phyloP scores from a whole-genome alignment of 2,797 vertebrate species.

The Eulemur mongoz region DNA sequence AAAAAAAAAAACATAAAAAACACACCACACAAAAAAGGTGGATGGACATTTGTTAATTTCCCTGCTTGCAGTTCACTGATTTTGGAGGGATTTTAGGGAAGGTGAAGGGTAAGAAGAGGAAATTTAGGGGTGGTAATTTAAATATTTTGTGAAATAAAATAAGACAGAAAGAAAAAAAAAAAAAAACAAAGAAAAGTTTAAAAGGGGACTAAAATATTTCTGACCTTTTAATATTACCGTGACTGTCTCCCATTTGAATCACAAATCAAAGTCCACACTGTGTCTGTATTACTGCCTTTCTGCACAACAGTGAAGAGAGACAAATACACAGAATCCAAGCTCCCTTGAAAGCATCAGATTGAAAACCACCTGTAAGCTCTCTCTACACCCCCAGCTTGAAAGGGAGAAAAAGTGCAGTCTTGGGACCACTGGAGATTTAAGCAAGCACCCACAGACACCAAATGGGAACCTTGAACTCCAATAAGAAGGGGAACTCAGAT shows the following conservation, averaged over 20 bases:
- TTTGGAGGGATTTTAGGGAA: slow-evolving; percentile 69
- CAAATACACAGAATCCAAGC: slow-evolving; percentile 46
- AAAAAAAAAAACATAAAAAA: slow-evolving; percentile 81
- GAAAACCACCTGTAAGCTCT: slow-evolving; percentile 51
- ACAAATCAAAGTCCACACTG: slow-evolving; percentile 46
- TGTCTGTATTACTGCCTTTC: slow-evolving; percentile 73
- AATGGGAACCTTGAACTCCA: slow-evolving; percentile 77
- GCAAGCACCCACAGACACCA: slow-evolving; percentile 68
- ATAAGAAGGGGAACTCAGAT: slow-evolving; percentile 69
- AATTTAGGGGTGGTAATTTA: slow-evolving; percentile 75
- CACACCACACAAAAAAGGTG: slow-evolving; percentile 84
- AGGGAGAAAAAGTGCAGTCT: slow-evolving; percentile 51
- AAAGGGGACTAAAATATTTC: slow-evolving; percentile 75
- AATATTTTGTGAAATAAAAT: slow-evolving; percentile 80
- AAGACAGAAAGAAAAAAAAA: slow-evolving; percentile 73
- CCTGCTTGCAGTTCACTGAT: slow-evolving; percentile 89
- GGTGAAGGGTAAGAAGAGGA: not conserved
- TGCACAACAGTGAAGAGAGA: slow-evolving; percentile 66
- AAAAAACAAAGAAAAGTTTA: not conserved
- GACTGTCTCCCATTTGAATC: slow-evolving; percentile 68
- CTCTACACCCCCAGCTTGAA: slow-evolving; percentile 56
- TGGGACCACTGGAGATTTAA: slow-evolving; percentile 52
- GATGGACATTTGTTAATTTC: slow-evolving; percentile 87
- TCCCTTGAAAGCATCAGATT: slow-evolving; percentile 60
- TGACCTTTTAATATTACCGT: slow-evolving; percentile 79